A percentile compares a stretch with the other conserved stretches of the same genome.
These are phyloP conservation scores for Ciconia maguari DNA, from an alignment of 2,113 vertebrate genomes.

Conservation along the genomic window DNA sequence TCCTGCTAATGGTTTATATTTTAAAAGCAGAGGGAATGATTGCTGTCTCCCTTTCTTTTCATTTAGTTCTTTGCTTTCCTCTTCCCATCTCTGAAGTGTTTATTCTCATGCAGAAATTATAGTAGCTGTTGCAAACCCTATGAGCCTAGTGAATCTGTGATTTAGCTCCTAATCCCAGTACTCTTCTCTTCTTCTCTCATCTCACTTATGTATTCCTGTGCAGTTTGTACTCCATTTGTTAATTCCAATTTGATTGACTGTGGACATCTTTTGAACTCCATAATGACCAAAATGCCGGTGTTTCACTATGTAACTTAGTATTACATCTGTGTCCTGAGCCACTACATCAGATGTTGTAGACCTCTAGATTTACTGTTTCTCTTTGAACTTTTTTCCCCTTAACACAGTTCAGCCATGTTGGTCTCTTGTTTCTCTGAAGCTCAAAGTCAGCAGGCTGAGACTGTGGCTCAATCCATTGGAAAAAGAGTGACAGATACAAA, in stretches of 20 bases:
- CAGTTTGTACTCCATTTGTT: constrained; percentile 19
- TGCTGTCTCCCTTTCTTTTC: background rate
- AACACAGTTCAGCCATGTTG: background rate
- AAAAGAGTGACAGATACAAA: constrained; percentile 9
- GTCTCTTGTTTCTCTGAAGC: background rate
- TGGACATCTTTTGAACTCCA: background rate
- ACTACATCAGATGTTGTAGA: background rate
- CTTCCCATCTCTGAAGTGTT: background rate
- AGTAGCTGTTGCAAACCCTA: background rate
- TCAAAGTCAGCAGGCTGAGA: background rate
- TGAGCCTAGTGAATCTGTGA: background rate
- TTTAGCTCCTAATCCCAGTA: background rate
- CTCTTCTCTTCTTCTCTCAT: background rate
- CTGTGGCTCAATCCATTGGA: background rate
- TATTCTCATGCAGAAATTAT: background rate
- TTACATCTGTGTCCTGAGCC: background rate
- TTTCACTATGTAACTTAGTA: background rate
- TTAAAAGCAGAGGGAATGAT: background rate
- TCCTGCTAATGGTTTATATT: background rate
- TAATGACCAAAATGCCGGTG: background rate
- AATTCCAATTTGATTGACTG: background rate
- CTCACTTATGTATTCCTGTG: background rate
- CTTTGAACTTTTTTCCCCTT: background rate
- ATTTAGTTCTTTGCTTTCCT: background rate
- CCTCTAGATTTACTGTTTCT: background rate